A percentile compares a stretch with the other conserved stretches of the same genome.
These are phyloP conservation scores for Noturus placidus DNA, from an alignment of 2,113 vertebrate genomes.

Conservation along the genomic window DNA sequence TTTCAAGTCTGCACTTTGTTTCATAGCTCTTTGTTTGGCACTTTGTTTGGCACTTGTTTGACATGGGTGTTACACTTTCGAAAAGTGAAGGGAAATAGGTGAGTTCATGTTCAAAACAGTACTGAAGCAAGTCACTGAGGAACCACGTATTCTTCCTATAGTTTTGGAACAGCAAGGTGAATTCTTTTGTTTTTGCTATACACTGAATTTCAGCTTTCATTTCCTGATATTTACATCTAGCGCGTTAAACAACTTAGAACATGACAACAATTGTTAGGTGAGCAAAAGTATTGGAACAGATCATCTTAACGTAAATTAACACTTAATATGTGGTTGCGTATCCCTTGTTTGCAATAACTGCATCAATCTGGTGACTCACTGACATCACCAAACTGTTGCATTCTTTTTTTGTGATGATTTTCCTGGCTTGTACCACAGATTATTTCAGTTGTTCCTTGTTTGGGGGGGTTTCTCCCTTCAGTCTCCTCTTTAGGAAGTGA, in stretches of 20 bases:
- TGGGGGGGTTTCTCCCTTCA: too few species aligned
- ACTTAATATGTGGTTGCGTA: too few species aligned
- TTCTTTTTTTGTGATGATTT: too few species aligned
- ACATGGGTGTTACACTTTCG: not conserved
- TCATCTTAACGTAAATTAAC: too few species aligned
- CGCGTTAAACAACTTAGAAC: not conserved
- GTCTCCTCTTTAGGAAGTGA: too few species aligned
- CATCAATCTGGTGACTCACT: too few species aligned
- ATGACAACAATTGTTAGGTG: too few species aligned
- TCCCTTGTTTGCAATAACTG: too few species aligned
- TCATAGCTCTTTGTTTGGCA: not conserved
- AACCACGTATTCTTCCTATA: not conserved
- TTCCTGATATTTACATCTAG: not conserved
- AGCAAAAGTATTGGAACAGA: too few species aligned
- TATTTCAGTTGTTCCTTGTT: too few species aligned
- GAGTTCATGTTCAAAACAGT: not conserved
- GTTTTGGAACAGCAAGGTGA: not conserved
- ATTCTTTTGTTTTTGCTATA: not conserved
- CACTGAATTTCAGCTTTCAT: not conserved
- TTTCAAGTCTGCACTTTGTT: not conserved
- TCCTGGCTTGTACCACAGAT: too few species aligned
- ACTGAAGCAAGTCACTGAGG: not conserved
- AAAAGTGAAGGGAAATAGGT: not conserved
- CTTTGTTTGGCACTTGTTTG: not conserved
- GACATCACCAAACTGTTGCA: too few species aligned